phyloP scores from a whole-genome alignment of 2,888 invertebrate genomes.

The Cephus pygmeus region DNA sequence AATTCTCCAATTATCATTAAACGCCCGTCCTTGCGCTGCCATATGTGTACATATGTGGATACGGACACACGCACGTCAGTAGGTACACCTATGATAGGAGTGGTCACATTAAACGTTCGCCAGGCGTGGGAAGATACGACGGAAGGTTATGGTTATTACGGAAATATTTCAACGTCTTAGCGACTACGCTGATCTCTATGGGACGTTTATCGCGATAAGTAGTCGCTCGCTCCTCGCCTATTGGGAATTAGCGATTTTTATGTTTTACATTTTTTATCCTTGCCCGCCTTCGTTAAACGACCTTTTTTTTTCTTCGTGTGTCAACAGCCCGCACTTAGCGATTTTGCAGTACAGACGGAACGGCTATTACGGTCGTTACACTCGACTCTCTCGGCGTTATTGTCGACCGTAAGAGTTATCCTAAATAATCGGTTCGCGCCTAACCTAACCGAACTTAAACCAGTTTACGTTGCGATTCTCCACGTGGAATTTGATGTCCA shows the following conservation, averaged over 20 bases:
- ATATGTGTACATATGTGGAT: too few relatives aligned
- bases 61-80: too few relatives aligned
- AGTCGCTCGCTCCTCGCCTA: conserved; percentile 28
- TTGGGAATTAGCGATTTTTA: conserved; percentile 34
- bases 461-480: too few relatives aligned
- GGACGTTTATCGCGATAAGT: conserved; percentile 53
- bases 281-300: neutral
- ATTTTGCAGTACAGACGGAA: neutral
- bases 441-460: too few relatives aligned
- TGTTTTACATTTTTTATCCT: neutral
- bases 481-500: too few relatives aligned
- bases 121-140: conserved; percentile 55
- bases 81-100: neutral
- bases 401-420: too few relatives aligned
- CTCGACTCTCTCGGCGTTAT: too few relatives aligned
- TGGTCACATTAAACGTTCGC: conserved; percentile 9
- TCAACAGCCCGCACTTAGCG: neutral
- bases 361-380: too few relatives aligned
- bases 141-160: conserved; percentile 51
- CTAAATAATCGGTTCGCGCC: too few relatives aligned
- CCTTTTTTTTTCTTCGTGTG: neutral
- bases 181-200: conserved; percentile 40
- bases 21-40: neutral
- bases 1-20: too few relatives aligned
- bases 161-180: conserved; percentile 58